Base-by-base conservation (phyloP, 2,797 vertebrate species). In the Melanogrammus aeglefinus region DNA sequence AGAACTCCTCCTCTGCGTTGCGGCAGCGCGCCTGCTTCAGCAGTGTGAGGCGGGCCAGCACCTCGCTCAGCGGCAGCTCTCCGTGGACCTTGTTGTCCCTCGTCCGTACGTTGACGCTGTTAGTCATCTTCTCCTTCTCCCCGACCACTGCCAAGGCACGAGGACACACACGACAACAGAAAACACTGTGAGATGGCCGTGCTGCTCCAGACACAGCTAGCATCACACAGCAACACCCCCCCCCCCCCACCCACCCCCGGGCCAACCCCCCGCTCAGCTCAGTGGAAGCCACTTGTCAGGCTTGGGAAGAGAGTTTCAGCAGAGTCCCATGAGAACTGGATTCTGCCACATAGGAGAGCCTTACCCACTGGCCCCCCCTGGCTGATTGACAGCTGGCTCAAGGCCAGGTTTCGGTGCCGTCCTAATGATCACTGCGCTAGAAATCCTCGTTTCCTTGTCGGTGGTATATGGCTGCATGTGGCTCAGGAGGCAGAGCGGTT, bases 41-140 rank as follows among this genome's bases (percentile, higher is more conserved):
- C 75, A 94, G 93, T 85, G 89, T 92, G 81, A 99, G 90, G 80
- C 96, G 96, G 76, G 94, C 93, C 80, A 97, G 90, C 81, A 95
- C 95, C 83, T 95, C 93, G 1, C 88, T 78, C 41, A 97, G 81
- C 0, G 90, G 88, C 89, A 96, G 90, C 81, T 97, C 96, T 74
- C 97, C 97, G 0, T 97, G 96, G 85, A 99, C 92, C 88, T 95
- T 98, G 94, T 97, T 99, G 94, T 99, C 96, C 87, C 97, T 95
- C 0, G 97, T 98, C 83, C 96, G 93, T 86, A 99, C 96, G 0
- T 96, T 99, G 86, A 99, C 95, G 21, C 94, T 79, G 69, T 92
- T 88, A 66, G 95, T 95, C 86, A 90, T 87, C 90, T 94, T 96
- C 91, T 99, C 97, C 89, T 97, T 97, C 91, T 99, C 97, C 77